These are phyloP conservation scores for Corythornis leucogaster DNA, from an alignment of 2,797 vertebrate genomes.

Conservation along the genomic window DNA sequence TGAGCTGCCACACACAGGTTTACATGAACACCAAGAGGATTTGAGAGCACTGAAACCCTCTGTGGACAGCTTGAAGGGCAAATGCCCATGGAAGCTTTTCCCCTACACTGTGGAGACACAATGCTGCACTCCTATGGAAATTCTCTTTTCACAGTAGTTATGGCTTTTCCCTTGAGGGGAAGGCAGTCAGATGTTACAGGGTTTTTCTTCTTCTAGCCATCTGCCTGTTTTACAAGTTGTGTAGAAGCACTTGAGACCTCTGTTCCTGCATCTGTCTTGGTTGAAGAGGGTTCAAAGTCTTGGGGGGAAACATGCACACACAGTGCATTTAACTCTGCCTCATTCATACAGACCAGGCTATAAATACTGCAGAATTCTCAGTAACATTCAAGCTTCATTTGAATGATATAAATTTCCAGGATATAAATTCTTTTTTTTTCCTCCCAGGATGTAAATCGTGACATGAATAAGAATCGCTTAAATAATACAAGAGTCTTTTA, in stretches of 20 bases:
- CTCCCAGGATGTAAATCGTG: background rate
- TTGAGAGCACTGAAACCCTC: background rate
- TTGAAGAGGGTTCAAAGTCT: background rate
- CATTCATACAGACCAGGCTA: background rate
- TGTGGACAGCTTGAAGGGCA: background rate
- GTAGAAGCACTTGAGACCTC: background rate
- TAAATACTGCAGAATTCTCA: background rate
- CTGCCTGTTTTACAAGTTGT: background rate
- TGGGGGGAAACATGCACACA: background rate
- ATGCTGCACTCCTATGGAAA: background rate
- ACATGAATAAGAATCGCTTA: background rate
- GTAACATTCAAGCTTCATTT: background rate
- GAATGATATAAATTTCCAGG: background rate
- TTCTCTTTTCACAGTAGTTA: background rate
- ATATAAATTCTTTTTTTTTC: background rate
- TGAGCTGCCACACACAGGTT: fast-evolving
- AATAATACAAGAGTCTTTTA: background rate
- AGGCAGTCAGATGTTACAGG: background rate
- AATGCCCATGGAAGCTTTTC: background rate
- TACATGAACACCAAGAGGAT: background rate
- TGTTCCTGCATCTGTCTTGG: background rate
- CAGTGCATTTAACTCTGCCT: background rate
- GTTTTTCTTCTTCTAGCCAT: background rate
- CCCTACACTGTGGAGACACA: background rate
- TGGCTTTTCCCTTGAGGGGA: background rate